These are phyloP conservation scores for Hypsibius dujardini DNA, from an alignment of 1,140 invertebrate species.

Conservation along the genomic window DNA sequence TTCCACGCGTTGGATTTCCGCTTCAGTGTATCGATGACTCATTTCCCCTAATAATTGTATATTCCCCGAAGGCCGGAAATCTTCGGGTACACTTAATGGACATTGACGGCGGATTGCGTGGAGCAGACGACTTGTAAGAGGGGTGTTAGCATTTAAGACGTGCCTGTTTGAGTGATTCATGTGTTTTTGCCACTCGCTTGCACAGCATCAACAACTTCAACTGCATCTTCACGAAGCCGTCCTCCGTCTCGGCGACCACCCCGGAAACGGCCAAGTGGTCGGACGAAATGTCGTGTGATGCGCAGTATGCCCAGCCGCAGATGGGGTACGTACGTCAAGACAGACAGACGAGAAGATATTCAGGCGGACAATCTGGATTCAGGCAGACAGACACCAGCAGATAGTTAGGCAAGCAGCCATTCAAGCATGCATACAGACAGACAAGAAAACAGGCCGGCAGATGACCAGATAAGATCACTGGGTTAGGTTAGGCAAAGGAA, in stretches of 20 bases:
- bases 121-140: constrained; percentile 13
- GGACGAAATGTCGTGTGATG: constrained; percentile 1
- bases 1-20: too few relatives aligned
- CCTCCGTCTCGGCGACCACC: background rate
- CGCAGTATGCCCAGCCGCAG: background rate
- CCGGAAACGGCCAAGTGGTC: background rate
- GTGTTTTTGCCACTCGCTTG: background rate
- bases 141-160: background rate
- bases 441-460: too few relatives aligned
- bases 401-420: too few relatives aligned
- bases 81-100: constrained; percentile 2
- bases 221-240: constrained; percentile 2
- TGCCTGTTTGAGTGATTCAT: constrained; percentile 4
- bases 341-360: too few relatives aligned
- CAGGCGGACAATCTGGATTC: background rate
- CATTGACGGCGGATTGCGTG: constrained; percentile 3
- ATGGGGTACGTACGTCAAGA: background rate
- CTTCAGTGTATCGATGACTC: too few relatives aligned
- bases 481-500: too few relatives aligned
- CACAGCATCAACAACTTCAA: constrained; percentile 16
- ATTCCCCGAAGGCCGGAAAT: background rate
- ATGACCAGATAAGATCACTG: too few relatives aligned
- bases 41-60: background rate
- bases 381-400: background rate
- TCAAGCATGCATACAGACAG: too few relatives aligned